Base-by-base conservation (phyloP, 2,113 vertebrate genomes). In the Lontra canadensis region DNA sequence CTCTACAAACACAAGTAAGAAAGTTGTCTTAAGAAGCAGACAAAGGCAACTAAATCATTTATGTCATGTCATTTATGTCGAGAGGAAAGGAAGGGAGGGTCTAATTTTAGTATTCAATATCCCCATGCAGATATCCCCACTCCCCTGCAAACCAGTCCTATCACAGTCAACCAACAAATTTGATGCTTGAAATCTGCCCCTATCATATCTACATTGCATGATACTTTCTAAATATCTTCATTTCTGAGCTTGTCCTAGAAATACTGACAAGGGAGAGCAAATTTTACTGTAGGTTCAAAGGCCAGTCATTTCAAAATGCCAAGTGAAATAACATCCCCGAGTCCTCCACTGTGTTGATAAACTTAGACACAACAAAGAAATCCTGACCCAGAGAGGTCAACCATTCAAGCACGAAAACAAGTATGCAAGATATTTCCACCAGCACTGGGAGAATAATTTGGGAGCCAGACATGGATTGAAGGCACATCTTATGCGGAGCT, bases 261-360 rank as follows among this genome's bases (percentile, higher is more conserved):
- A 74, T 79, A 86, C 8, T 44, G 44, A 93, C 26, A 86, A 95
- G 73, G 13, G 34, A 88, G 73, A 95, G 6, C n/a, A 23, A 67
- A 89, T 96, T 95, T 85, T 78, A 93, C 76, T 59, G 91, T 73
- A 71, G 71, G 90, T 18, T 61, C 67, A 57, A 96, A 93, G 34
- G 52, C 57, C 39, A 91, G 21, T 67, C 73, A 80, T 95, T 97
- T 95, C n/a, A 86, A 97, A 96, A 86, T 86, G 65, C 88, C 95
- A 92, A 93, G 52, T 87, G 15, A 82, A 95, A 94, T n/a, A 67
- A 34, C 25, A 84, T 87, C 39, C n/a, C 44, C 0, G 20, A 61
- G 14, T 61, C 39, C 59, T 97, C 81, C 8, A 1, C 4, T 18
- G 6, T 79, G 17, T n/a, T 63, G 61, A 85, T 69, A 69, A 91